phyloP scores from a whole-genome alignment of 1,140 invertebrate species.

The Drosophila ananassae region DNA sequence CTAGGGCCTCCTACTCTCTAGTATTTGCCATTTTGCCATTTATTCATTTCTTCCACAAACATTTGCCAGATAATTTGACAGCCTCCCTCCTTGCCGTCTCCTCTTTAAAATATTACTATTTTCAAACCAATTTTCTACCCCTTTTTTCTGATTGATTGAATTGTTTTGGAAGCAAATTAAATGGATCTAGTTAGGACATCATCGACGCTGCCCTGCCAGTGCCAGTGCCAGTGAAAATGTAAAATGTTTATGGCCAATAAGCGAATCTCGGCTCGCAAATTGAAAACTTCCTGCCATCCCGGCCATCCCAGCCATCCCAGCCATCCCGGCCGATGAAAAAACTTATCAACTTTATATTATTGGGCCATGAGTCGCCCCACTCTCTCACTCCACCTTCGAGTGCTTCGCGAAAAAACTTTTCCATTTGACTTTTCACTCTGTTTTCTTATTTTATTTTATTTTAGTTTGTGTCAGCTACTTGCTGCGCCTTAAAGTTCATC shows the following conservation, averaged over 20 bases:
- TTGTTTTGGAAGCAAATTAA: slow-evolving; percentile 63
- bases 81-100: neutral
- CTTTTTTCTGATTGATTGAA: slow-evolving; percentile 52
- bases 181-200: slow-evolving; percentile 57
- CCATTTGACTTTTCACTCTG: neutral
- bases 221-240: slow-evolving; percentile 2
- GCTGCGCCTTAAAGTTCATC: neutral
- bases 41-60: slow-evolving; percentile 29
- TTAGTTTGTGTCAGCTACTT: neutral
- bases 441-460: neutral
- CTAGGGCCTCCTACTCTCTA: neutral
- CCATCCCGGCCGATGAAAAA: slow-evolving; percentile 16
- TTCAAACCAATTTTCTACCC: no score
- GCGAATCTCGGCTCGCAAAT: slow-evolving; percentile 29
- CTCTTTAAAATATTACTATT: no score
- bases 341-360: slow-evolving; percentile 45
- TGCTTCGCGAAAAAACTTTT: slow-evolving; percentile 25
- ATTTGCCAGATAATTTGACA: slow-evolving; percentile 48
- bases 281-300: slow-evolving; percentile 19
- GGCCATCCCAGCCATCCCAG: neutral
- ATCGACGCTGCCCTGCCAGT: neutral
- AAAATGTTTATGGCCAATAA: slow-evolving; percentile 53
- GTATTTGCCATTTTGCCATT: slow-evolving; percentile 17
- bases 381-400: neutral
- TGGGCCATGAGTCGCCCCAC: slow-evolving; percentile 2